These are phyloP conservation scores for Fundulus diaphanus DNA, from an alignment of 2,797 vertebrate genomes.

Conservation along the genomic window DNA sequence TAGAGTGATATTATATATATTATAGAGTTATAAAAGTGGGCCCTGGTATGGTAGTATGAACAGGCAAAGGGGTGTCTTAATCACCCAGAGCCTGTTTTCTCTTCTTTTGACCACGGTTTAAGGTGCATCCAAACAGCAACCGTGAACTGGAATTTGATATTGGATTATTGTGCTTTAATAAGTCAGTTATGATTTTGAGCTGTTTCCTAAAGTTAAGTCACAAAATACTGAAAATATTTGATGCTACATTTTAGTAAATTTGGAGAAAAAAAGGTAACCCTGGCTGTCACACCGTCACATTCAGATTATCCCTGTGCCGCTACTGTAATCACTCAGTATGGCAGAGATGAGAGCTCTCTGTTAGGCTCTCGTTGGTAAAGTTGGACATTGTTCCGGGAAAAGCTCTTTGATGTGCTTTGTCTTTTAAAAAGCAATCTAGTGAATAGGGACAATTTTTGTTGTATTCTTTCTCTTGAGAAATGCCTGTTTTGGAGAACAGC, in stretches of 20 bases:
- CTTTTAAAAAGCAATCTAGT: not conserved
- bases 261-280: constrained; percentile 18
- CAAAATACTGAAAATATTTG: constrained; percentile 4
- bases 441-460: not conserved
- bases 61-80: not conserved
- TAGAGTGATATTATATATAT: too few relatives aligned
- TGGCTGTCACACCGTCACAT: constrained; percentile 35
- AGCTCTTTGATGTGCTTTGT: not conserved
- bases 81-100: not conserved
- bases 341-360: constrained; percentile 29
- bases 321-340: constrained; percentile 55
- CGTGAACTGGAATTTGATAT: constrained; percentile 4
- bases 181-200: not conserved
- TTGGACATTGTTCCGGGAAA: constrained; percentile 2
- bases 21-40: too few relatives aligned
- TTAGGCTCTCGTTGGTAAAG: constrained; percentile 14
- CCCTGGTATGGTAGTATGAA: not conserved
- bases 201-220: not conserved
- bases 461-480: not conserved
- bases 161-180: not conserved
- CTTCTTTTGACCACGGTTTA: not conserved
- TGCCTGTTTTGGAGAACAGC: not conserved
- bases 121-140: constrained; percentile 1
- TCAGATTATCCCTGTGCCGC: constrained; percentile 66
- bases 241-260: constrained; percentile 12